phyloP scores from a whole-genome alignment of 1,140 invertebrate genomes.

The Anastrepha ludens region DNA sequence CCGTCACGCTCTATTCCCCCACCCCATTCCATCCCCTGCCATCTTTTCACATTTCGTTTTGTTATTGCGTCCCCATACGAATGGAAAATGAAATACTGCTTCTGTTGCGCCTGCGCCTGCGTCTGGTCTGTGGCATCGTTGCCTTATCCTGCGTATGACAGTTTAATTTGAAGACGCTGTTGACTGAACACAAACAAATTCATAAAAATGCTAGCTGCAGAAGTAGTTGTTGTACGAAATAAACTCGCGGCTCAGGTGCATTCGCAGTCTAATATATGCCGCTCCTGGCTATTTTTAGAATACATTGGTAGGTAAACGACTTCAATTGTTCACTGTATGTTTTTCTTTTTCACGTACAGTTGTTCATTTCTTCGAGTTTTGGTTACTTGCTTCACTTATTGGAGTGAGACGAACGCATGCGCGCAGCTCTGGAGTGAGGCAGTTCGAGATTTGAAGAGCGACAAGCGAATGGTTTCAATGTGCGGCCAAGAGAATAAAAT shows the following conservation, averaged over 20 bases:
- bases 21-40: not conserved
- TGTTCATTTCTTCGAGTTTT: not conserved
- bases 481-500: not conserved
- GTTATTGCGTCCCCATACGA: not conserved
- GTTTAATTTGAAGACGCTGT: conserved; percentile 25
- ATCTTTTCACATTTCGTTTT: not conserved
- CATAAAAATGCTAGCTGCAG: not conserved
- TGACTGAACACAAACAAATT: not conserved
- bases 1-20: not conserved
- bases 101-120: conserved; percentile 16
- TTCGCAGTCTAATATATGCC: not conserved
- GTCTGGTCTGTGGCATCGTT: not conserved
- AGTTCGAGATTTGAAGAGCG: too few species aligned
- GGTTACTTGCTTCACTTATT: too few species aligned
- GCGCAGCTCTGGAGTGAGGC: too few species aligned
- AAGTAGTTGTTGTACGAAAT: not conserved
- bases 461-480: too few species aligned
- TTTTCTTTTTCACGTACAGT: not conserved
- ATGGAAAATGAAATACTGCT: not conserved
- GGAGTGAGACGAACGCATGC: too few species aligned
- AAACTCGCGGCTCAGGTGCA: not conserved
- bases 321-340: conserved; percentile 7
- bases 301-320: not conserved
- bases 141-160: conserved; percentile 8
- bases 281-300: conserved; percentile 24